These are phyloP conservation scores for Augochlora pura DNA, from an alignment of 1,140 invertebrate genomes.

Conservation along the genomic window DNA sequence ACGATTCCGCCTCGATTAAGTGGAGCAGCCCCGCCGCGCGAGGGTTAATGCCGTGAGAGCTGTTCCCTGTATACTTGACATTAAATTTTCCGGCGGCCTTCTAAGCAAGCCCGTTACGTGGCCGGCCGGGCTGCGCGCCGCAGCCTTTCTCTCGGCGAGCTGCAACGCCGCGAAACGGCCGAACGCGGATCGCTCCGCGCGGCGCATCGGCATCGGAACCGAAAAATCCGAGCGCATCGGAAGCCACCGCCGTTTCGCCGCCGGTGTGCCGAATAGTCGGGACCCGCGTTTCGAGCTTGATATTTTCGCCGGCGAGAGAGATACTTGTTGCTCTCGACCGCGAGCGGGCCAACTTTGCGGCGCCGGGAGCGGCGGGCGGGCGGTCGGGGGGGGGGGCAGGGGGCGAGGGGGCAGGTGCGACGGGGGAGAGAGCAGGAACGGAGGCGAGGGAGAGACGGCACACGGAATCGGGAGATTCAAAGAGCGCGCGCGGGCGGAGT, in stretches of 20 bases:
- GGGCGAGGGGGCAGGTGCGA: too few species aligned
- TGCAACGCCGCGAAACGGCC: slow-evolving; percentile 43
- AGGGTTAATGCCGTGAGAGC: slow-evolving; percentile 51
- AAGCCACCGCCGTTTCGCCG: too few species aligned
- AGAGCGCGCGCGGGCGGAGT: not conserved
- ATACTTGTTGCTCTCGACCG: slow-evolving; percentile 29
- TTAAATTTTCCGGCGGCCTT: slow-evolving; percentile 70
- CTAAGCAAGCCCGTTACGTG: slow-evolving; percentile 52
- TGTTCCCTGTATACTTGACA: slow-evolving; percentile 69
- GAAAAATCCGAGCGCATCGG: slow-evolving; percentile 58
- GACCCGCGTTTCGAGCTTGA: not conserved
- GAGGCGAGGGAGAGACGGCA: too few species aligned
- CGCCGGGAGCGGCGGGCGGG: not conserved
- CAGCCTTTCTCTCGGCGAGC: slow-evolving; percentile 61
- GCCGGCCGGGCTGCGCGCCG: slow-evolving; percentile 33
- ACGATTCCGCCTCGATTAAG: too few species aligned
- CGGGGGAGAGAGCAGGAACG: too few species aligned
- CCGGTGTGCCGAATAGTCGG: too few species aligned
- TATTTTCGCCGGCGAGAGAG: not conserved
- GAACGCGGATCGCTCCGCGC: too few species aligned
- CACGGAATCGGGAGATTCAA: not conserved
- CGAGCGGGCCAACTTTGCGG: not conserved
- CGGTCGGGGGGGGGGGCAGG: too few species aligned
- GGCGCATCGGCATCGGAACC: slow-evolving; percentile 31
- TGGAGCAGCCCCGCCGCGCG: too few species aligned